Evolutionary conservation across 2,797 vertebrate genomes (phyloP).

Genomic region (Lycodopsis pacificus): DNA sequence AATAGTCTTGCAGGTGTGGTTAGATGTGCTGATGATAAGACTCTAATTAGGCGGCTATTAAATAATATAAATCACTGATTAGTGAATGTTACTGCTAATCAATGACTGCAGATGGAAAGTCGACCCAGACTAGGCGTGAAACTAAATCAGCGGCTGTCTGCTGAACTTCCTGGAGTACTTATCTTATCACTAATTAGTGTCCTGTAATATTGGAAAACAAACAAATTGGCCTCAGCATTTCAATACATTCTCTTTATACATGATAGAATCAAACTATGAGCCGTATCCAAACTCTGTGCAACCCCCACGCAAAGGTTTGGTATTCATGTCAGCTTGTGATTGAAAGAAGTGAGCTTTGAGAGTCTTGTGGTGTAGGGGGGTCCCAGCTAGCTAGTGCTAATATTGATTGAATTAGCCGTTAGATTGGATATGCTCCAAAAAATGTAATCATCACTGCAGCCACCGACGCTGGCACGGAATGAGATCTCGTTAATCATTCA

Average conservation of each 20-base stretch:
- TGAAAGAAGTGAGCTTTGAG: constrained; percentile 22
- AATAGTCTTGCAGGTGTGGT: background rate
- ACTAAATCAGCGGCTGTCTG: background rate
- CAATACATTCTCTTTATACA: background rate
- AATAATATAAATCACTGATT: background rate
- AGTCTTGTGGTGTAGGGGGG: background rate
- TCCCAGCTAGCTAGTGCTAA: constrained; percentile 43
- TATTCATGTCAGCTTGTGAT: constrained; percentile 27
- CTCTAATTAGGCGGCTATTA: background rate
- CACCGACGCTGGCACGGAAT: constrained; percentile 8
- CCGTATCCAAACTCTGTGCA: background rate
- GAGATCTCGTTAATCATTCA: constrained; percentile 43
- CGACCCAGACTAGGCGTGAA: background rate
- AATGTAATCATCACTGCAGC: constrained; percentile 45
- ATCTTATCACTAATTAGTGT: background rate
- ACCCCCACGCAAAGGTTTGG: constrained; percentile 1
- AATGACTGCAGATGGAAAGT: background rate
- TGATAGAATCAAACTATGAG: background rate
- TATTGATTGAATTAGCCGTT: constrained; percentile 65
- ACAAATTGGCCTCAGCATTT: background rate
- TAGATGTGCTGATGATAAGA: background rate
- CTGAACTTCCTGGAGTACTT: background rate
- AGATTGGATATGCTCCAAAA: constrained; percentile 56
- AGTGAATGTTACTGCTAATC: background rate
- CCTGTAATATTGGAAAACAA: background rate